phyloP scores from a whole-genome alignment of 2,797 vertebrate genomes.

The Coluber constrictor region DNA sequence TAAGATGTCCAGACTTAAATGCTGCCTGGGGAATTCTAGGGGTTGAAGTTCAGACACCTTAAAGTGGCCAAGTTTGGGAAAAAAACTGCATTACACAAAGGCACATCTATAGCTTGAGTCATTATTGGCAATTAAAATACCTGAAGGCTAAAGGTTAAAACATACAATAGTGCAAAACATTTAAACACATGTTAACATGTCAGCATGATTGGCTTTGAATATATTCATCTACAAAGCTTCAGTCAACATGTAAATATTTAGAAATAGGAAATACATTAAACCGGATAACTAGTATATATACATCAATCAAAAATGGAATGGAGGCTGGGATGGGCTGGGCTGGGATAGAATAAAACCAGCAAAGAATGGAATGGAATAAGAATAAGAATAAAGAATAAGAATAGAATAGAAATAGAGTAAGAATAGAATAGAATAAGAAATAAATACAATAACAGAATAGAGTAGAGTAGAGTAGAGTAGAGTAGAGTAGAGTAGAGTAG shows the following conservation, averaged over 20 bases:
- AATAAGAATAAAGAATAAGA: too few species aligned
- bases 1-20: not conserved
- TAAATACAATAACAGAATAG: too few species aligned
- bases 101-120: constrained; percentile 57
- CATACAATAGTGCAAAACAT: constrained; percentile 56
- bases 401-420: too few species aligned
- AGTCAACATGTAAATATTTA: constrained; percentile 49
- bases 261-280: constrained; percentile 11
- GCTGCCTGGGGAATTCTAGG: not conserved
- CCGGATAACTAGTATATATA: constrained; percentile 38
- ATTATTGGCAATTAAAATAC: constrained; percentile 23
- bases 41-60: not conserved
- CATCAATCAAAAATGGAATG: constrained; percentile 14
- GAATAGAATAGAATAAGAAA: too few species aligned
- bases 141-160: constrained; percentile 63
- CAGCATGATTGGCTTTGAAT: constrained; percentile 33
- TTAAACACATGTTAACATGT: constrained; percentile 28
- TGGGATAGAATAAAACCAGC: not conserved
- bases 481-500: too few species aligned
- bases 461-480: too few species aligned
- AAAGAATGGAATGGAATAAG: not conserved
- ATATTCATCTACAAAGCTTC: constrained; percentile 52
- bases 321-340: not conserved
- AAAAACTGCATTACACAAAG: constrained; percentile 51
- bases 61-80: not conserved